Base-by-base conservation (phyloP, 2,888 invertebrate species). In the Oxyscelio sp. region DNA sequence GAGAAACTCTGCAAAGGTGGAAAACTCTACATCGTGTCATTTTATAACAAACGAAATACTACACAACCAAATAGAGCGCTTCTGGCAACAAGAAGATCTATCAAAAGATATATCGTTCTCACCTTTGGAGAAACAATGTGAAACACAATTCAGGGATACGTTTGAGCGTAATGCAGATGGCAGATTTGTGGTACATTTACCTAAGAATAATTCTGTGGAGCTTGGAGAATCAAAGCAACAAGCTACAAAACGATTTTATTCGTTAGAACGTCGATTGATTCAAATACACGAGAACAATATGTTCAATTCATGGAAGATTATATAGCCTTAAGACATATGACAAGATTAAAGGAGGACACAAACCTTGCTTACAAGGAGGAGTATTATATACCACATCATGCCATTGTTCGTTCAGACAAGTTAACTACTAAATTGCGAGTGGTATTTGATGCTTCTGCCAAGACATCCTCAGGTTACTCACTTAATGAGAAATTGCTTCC, bases 251-350 rank as follows among this genome's bases (percentile, higher is more conserved):
- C 3, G 27, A 27, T 27, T 27, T 6, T 27, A 27, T 27, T 27
- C 27, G 27, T 27, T 27, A 17, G 78, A 85, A 22, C 40, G 65
- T 34, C 43, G 78, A 54, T 61, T 81, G 27, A 11, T 15, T 0
- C 27, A 38, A 24, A 45, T 27, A 82, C 38, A 19, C 59, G 40
- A 63, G 19, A 79, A 83, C 21, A 34, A 13, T 27, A 45, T 45
- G 15, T 45, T 4, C 21, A 80, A 34, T 83, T 86, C 50, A 80
- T 81, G 77, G 6, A 68, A 13, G 77, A 86, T 3, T 86, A 86
- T 54, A n/a, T 48, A 40, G 15, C 40, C 4, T 45, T 63, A 13
- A 52, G 71, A 21, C 83, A 83, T 54, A 85, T 85, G 80, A 43
- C 74, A n/a, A 9, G 11, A 13, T 15, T 24, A 9, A 15, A 22